Evolutionary conservation across 2,888 invertebrate genomes (phyloP).

Genomic region (Balanococcus diminutus): DNA sequence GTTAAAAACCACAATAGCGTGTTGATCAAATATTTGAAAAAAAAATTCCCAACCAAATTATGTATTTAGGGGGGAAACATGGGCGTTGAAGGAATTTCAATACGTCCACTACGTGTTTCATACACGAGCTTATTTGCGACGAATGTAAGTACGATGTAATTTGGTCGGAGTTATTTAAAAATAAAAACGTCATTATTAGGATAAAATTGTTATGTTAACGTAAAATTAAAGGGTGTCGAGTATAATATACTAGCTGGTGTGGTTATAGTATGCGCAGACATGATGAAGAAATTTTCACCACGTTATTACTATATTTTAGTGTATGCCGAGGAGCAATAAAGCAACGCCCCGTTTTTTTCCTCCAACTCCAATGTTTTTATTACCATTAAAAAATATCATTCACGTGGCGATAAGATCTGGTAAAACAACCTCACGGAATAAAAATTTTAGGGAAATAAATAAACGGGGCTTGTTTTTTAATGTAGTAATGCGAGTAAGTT

Average conservation of each 20-base stretch:
- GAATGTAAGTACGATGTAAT: not conserved
- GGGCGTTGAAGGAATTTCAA: conserved; percentile 19
- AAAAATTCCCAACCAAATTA: not conserved
- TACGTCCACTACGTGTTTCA: not conserved
- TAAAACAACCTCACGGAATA: conserved; percentile 32
- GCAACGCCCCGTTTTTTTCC: conserved; percentile 19
- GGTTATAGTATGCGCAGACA: not conserved
- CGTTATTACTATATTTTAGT: not conserved
- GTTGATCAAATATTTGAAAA: not conserved
- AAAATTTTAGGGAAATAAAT: conserved; percentile 24
- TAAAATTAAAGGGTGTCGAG: conserved; percentile 41
- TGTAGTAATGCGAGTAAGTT: conserved; percentile 32
- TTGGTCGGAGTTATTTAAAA: conserved; percentile 23
- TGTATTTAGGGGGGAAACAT: not conserved
- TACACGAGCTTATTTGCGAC: conserved; percentile 16
- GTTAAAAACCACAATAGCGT: conserved; percentile 16
- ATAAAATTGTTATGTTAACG: conserved; percentile 47
- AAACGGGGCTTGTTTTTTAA: conserved; percentile 20
- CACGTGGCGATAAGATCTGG: conserved; percentile 21
- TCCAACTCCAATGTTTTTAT: not conserved
- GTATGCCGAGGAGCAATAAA: not conserved
- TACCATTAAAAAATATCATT: conserved; percentile 31
- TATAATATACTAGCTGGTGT: not conserved
- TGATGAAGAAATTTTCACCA: conserved; percentile 3
- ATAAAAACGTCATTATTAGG: conserved; percentile 48